Conservation (phyloP, 2,888 invertebrate genomes). For the Argyresthia albistria region DNA sequence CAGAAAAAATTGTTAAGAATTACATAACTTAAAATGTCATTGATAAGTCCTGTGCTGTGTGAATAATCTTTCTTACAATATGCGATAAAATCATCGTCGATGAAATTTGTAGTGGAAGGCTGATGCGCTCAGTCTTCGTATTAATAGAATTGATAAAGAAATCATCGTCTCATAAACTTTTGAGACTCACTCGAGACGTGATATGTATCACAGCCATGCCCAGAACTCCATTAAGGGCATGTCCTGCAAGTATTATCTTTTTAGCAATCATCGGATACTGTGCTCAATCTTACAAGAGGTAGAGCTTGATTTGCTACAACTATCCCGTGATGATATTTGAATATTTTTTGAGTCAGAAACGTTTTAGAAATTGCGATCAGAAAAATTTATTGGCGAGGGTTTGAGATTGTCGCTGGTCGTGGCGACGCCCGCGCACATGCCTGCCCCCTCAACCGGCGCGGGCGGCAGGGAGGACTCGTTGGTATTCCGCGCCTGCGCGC, state of each 20-base stretch:
- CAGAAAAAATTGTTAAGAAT: too few species aligned
- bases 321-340: neutral
- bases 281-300: too few species aligned
- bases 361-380: neutral
- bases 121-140: conserved; percentile 7
- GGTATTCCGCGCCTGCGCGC: conserved; percentile 41
- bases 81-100: conserved; percentile 18
- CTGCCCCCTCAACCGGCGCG: conserved; percentile 13
- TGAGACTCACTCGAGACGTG: conserved; percentile 22
- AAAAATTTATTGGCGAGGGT: too few species aligned
- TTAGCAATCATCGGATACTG: too few species aligned
- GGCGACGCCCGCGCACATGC: conserved; percentile 16
- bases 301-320: neutral
- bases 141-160: conserved; percentile 36
- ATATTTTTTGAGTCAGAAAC: neutral
- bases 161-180: conserved; percentile 20
- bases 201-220: conserved; percentile 26
- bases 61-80: too few species aligned
- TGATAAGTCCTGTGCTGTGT: too few species aligned
- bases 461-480: conserved; percentile 35
- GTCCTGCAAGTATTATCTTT: too few species aligned
- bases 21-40: too few species aligned
- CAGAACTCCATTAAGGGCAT: neutral
- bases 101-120: too few species aligned
- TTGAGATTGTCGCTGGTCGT: too few species aligned